Evolutionary conservation across 2,797 vertebrate species (phyloP), one percentile per base, ranked within the genome.

Genomic region (Bucorvus abyssinicus): DNA sequence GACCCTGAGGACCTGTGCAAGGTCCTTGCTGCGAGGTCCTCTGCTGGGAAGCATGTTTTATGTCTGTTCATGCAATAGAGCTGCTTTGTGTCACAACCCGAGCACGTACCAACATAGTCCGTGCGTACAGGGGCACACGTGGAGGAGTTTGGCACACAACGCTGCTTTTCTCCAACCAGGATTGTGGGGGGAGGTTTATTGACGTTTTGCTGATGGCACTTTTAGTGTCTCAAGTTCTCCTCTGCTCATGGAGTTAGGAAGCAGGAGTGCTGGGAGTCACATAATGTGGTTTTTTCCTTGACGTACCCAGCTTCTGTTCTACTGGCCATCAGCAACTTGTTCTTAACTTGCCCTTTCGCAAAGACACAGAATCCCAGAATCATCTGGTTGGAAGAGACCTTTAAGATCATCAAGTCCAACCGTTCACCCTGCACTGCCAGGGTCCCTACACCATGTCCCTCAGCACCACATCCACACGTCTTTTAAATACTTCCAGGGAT

Each of bases 91-190:
- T 84, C n/a, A 34, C 12, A 87, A 65, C n/a, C 40, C 30, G 68
- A 20, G 9, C 1, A 0, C 36, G 19, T 45, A 22, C 26, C 49
- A 21, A 11, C 2, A 1, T 4, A 10, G 7, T 5, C 3, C 5
- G 2, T 12, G 30, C 10, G 3, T n/a, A 21, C 19, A 2, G 7
- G 42, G 23, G 13, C 20, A 8, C 1, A 5, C 2, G 0, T 2
- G 14, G 40, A 50, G 27, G 27, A 7, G 1, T 75, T 78, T 52
- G 79, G 45, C 53, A 71, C 53, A 71, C 32, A 61, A 7, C 5
- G 2, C 24, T 36, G 0, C 27, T 75, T 63, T 81, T 67, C 18
- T 82, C 30, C 44, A 55, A 13, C 8, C 27, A 40, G 69, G 30
- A 45, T 10, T 67, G 12, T 38, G 27, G 5, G 26, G n/a, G 52